Conservation (phyloP, 2,113 vertebrate species). For the Ascaphus truei region DNA sequence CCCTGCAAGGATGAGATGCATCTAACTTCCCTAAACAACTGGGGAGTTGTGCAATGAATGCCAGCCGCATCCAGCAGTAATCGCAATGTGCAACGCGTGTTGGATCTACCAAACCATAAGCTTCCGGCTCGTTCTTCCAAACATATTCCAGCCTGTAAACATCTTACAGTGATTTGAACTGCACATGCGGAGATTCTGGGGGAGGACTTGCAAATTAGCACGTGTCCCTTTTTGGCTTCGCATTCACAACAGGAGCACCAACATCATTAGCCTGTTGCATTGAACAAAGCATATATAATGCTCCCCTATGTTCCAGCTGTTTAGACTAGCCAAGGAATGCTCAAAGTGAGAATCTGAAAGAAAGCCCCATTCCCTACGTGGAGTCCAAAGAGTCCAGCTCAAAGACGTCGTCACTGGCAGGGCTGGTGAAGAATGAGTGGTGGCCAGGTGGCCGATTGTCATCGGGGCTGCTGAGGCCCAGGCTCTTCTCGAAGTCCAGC, state of each 20-base stretch:
- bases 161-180: neutral
- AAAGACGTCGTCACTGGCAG: constrained; percentile 73
- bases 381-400: constrained; percentile 71
- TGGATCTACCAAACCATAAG: neutral
- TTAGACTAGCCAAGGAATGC: neutral
- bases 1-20: neutral
- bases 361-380: neutral
- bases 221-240: neutral
- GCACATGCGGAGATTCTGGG: neutral
- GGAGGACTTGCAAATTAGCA: neutral
- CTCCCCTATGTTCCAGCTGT: neutral
- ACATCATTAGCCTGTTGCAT: neutral
- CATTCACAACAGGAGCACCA: neutral
- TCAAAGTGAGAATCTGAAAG: neutral
- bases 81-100: neutral
- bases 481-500: constrained; percentile 78
- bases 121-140: too few relatives aligned
- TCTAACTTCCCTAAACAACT: too few relatives aligned
- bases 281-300: neutral
- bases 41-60: neutral
- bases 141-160: too few relatives aligned
- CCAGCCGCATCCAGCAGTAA: neutral
- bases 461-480: constrained; percentile 66
- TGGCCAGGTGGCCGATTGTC: constrained; percentile 52
- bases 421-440: constrained; percentile 70